Percentiles rank a stretch among this genome's conserved stretches.
phyloP scores from a whole-genome alignment of 2,888 invertebrate genomes.

The Stegophylla sp. region DNA sequence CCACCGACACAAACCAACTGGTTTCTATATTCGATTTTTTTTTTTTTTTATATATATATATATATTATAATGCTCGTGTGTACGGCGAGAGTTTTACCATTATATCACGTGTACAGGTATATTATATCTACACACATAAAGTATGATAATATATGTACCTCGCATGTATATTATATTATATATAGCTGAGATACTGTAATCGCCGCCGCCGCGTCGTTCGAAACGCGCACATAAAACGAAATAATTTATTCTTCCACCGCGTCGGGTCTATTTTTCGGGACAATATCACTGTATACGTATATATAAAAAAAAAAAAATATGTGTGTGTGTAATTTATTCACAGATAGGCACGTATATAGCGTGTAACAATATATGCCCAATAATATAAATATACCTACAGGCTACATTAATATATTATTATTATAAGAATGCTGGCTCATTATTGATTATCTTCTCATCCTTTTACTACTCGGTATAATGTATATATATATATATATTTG shows the following conservation, averaged over 20 bases:
- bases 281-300: background rate
- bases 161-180: background rate
- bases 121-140: background rate
- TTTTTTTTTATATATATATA: background rate
- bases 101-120: background rate
- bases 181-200: background rate
- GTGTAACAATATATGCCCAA: too few relatives aligned
- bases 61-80: background rate
- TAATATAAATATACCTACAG: background rate
- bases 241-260: constrained; percentile 15
- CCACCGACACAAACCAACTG: constrained; percentile 42
- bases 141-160: background rate
- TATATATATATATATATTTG: background rate
- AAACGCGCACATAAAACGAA: constrained; percentile 27
- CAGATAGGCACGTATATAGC: too few relatives aligned
- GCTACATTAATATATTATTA: background rate
- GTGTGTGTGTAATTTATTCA: too few relatives aligned
- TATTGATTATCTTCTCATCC: constrained; percentile 13
- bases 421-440: background rate
- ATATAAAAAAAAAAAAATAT: too few relatives aligned
- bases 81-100: background rate
- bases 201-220: background rate
- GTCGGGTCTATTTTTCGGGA: constrained; percentile 2
- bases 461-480: background rate
- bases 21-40: constrained; percentile 45